Conservation (phyloP, 2,113 vertebrate genomes). For the Daubentonia madagascariensis region DNA sequence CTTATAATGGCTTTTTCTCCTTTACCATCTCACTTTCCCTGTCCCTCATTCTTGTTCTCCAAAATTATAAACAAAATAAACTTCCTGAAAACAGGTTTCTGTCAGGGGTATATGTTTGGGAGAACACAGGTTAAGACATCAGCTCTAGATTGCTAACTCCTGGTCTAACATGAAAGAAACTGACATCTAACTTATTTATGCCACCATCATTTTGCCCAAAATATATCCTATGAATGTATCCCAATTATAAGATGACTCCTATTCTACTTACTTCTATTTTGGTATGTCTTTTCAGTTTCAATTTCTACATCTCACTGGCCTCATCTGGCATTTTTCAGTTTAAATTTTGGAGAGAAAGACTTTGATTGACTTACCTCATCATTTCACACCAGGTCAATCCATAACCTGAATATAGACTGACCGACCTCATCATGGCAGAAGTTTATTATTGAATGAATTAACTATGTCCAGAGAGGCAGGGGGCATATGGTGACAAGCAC, state of each 20-base stretch:
- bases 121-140: not conserved
- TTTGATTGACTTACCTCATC: constrained; percentile 25
- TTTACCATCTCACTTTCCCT: not conserved
- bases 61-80: not conserved
- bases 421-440: not conserved
- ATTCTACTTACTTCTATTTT: not conserved
- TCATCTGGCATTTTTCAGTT: not conserved
- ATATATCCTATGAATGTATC: not conserved
- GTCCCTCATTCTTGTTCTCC: not conserved
- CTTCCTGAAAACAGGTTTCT: not conserved
- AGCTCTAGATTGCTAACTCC: not conserved
- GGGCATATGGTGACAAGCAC: not conserved
- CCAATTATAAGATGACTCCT: not conserved
- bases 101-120: not conserved
- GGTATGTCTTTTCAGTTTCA: not conserved
- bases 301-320: not conserved
- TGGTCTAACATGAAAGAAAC: not conserved
- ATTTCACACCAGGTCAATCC: not conserved
- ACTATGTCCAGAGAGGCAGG: not conserved
- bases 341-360: constrained; percentile 28
- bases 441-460: not conserved
- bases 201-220: not conserved
- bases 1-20: not conserved
- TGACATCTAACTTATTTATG: not conserved
- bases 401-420: not conserved